Percentiles rank a stretch among this genome's conserved stretches.
phyloP scores from a whole-genome alignment of 2,113 vertebrate genomes.

The Antechinus stuartii region DNA sequence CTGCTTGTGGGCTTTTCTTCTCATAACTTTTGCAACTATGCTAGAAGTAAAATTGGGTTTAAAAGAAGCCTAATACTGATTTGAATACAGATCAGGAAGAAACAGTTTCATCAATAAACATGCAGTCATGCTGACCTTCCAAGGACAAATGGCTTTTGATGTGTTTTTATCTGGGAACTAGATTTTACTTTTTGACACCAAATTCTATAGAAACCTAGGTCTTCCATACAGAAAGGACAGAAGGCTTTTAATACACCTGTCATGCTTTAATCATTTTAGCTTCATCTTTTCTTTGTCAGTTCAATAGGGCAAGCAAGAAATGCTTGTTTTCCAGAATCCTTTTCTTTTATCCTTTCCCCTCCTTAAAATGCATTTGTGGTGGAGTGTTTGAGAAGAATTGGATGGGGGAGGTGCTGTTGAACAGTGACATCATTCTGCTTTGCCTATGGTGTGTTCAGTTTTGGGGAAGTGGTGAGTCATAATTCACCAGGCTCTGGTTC shows the following conservation, averaged over 20 bases:
- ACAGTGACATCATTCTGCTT: constrained; percentile 35
- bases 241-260: constrained; percentile 10
- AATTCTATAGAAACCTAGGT: constrained; percentile 52
- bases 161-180: constrained; percentile 56
- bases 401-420: not conserved
- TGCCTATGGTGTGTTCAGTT: constrained; percentile 35
- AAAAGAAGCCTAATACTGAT: constrained; percentile 72
- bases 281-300: constrained; percentile 54
- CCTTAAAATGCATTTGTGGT: constrained; percentile 45
- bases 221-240: constrained; percentile 32
- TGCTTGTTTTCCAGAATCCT: constrained; percentile 45
- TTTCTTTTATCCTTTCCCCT: constrained; percentile 18
- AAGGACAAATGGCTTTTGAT: constrained; percentile 46
- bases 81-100: constrained; percentile 71
- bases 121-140: constrained; percentile 59
- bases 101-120: constrained; percentile 72
- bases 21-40: constrained; percentile 63
- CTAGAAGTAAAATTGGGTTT: constrained; percentile 67
- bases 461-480: constrained; percentile 46
- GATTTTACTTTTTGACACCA: constrained; percentile 62
- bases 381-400: constrained; percentile 30
- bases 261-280: not conserved
- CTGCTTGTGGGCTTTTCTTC: constrained; percentile 67
- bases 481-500: constrained; percentile 44
- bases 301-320: constrained; percentile 48